Evolutionary conservation across 2,797 vertebrate genomes (phyloP), one percentile per base, ranked within the genome.

Genomic region (Heliangelus exortis): DNA sequence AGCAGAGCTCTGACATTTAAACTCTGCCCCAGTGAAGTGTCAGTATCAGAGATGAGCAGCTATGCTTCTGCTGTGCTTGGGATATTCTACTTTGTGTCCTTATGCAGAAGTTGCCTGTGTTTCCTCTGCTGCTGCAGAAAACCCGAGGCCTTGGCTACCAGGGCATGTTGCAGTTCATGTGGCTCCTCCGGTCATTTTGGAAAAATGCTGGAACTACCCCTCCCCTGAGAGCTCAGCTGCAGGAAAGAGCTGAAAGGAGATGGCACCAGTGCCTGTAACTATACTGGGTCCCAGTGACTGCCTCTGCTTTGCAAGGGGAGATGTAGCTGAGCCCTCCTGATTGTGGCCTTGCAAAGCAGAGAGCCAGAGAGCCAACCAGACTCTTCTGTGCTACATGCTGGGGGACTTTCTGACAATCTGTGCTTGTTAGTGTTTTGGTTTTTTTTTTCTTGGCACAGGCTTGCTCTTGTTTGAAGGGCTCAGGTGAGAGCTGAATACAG

Each of bases 21-120:
- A 61, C 16, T 33, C 29, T 65, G 39, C 55, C 33, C 73, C 36
- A 6, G 10, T 19, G 19, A 54, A 58, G 45, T 20, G 18, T 17
- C 20, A 12, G 23, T 43, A 39, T 54, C 15, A 14, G 58, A 59
- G 45, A 22, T 6, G 58, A 34, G 23, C 10, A 51, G 45, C 14
- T 6, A 2, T 0, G 0, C 39, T 48, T 21, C 47, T n/a, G 6
- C 34, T 55, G 31, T 0, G 0, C 28, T 33, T 29, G 8, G 7
- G 20, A 15, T n/a, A 7, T 39, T 14, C 34, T 29, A 18, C 21
- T 43, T 1, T 2, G 33, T 29, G 6, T 17, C 12, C 18, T 53
- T 4, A 3, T 8, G 26, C 11, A 47, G 41, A 43, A 2, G 2
- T 47, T 75, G 63, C 4, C 34, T 34, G 54, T 26, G 15, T 31